phyloP scores from a whole-genome alignment of 2,113 vertebrate species.

The Coracopsis vasa region DNA sequence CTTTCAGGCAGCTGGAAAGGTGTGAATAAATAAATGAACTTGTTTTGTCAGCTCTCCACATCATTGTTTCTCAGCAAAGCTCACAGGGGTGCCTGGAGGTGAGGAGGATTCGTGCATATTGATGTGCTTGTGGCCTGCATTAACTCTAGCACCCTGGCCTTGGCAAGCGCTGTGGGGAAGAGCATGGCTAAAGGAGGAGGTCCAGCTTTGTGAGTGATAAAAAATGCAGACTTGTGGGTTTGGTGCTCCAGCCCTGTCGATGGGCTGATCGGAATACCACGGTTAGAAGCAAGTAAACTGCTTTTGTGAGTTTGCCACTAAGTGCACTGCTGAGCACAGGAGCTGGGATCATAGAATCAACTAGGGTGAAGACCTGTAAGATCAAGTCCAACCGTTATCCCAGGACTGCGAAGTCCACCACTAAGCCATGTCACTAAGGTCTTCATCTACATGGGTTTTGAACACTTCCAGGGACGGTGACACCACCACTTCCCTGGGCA shows the following conservation, averaged over 20 bases:
- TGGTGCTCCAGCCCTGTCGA: neutral
- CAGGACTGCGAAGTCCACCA: neutral
- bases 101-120: rapidly evolving
- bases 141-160: neutral
- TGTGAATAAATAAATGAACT: neutral
- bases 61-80: neutral
- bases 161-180: neutral
- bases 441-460: neutral
- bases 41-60: neutral
- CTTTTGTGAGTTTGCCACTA: neutral
- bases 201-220: rapidly evolving
- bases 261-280: neutral
- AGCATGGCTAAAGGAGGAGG: neutral
- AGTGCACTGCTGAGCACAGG: neutral
- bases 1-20: neutral
- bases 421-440: neutral
- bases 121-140: neutral
- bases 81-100: neutral
- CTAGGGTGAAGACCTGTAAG: neutral
- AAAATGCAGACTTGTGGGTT: rapidly evolving
- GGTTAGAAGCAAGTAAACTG: neutral
- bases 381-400: neutral
- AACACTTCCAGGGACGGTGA: neutral
- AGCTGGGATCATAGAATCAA: neutral
- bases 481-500: neutral